A percentile compares a stretch with the other conserved stretches of the same genome.
These are phyloP conservation scores for Copsychus sechellarum DNA, from an alignment of 2,113 vertebrate species.

Conservation along the genomic window DNA sequence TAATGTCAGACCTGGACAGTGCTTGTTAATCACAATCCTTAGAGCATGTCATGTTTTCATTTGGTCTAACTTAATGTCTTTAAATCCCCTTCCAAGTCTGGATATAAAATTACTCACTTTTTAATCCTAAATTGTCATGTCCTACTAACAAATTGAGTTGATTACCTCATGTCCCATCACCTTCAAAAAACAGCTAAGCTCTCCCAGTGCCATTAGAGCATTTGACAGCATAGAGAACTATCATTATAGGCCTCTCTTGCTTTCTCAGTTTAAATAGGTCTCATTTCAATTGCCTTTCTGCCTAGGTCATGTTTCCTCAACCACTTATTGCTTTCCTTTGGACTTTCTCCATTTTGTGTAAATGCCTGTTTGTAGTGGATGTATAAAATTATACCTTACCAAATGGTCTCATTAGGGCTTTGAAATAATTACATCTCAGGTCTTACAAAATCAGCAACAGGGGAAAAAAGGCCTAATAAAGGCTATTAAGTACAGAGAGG, in stretches of 20 bases:
- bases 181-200: neutral
- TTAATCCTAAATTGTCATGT: neutral
- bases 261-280: neutral
- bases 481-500: neutral
- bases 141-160: neutral
- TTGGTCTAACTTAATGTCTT: neutral
- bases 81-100: neutral
- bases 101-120: neutral
- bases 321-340: conserved; percentile 2
- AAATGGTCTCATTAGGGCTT: neutral
- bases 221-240: neutral
- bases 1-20: neutral
- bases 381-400: neutral
- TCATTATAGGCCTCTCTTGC: neutral
- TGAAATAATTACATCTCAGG: neutral
- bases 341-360: neutral
- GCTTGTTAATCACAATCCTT: neutral
- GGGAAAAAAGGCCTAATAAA: neutral
- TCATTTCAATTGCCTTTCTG: neutral
- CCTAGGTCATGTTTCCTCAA: neutral
- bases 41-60: neutral
- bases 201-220: neutral
- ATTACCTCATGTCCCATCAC: neutral
- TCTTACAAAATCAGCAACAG: neutral
- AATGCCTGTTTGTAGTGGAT: neutral